Conservation (phyloP, 1,140 invertebrate genomes). For the Neocloeon triangulifer region DNA sequence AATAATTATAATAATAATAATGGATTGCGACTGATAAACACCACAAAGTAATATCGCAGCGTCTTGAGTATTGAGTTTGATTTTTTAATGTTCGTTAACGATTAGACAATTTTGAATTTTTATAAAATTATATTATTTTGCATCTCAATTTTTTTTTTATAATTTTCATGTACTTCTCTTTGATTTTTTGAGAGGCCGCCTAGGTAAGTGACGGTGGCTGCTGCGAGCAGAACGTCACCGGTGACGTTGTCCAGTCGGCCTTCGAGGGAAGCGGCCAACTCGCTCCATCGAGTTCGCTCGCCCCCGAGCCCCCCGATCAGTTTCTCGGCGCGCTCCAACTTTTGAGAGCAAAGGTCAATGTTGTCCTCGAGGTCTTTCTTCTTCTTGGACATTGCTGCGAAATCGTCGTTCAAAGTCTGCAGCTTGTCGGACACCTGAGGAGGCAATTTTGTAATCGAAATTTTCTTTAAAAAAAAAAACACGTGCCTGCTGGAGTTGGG, state of each 20-base stretch:
- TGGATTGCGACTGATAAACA: no score
- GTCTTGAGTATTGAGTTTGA: no score
- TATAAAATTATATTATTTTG: no score
- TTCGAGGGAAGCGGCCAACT: conserved; percentile 47
- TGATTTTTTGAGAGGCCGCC: conserved; percentile 69
- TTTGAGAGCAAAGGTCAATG: conserved; percentile 77
- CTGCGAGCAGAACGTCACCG: conserved; percentile 70
- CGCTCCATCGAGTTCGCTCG: conserved; percentile 72
- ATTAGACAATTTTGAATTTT: no score
- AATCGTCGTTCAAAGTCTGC: conserved; percentile 86
- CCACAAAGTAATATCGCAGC: no score
- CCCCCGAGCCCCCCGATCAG: conserved; percentile 66
- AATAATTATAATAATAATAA: no score
- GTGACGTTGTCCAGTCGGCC: conserved; percentile 59
- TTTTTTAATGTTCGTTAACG: no score
- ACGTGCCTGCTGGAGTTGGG: conserved; percentile 51
- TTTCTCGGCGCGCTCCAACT: conserved; percentile 72
- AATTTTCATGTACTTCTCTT: no score
- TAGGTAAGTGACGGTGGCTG: conserved; percentile 75
- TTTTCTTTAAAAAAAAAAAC: no score
- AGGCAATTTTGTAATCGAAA: no score
- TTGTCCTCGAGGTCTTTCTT: conserved; percentile 90
- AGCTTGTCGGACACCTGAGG: no score
- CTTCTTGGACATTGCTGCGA: conserved; percentile 86
- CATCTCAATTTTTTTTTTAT: no score